Evolutionary conservation across 2,888 invertebrate species (phyloP).

Genomic region (Xestia sexstrigata): DNA sequence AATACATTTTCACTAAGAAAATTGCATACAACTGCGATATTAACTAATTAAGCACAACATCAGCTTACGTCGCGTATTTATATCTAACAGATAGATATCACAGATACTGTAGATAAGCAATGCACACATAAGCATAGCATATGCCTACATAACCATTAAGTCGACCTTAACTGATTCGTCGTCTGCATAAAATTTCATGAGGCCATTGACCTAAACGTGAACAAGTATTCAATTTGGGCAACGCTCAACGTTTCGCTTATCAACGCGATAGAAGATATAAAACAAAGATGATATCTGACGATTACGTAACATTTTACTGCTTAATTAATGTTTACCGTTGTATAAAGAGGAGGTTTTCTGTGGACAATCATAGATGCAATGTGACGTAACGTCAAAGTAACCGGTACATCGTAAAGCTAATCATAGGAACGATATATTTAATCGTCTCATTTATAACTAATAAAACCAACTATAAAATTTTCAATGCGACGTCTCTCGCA

Average conservation of each 20-base stretch:
- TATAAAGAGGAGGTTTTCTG: constrained; percentile 69
- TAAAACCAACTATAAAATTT: constrained; percentile 87
- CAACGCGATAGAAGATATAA: constrained; percentile 72
- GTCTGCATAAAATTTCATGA: constrained; percentile 57
- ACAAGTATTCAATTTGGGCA: constrained; percentile 59
- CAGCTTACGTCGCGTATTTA: constrained; percentile 21
- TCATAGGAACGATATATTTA: constrained; percentile 87
- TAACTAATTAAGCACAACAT: constrained; percentile 20
- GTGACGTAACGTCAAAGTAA: constrained; percentile 73
- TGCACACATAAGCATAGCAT: constrained; percentile 22
- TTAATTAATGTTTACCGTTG: constrained; percentile 78
- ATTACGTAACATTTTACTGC: constrained; percentile 76
- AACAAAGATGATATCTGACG: constrained; percentile 72
- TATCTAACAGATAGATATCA: constrained; percentile 32
- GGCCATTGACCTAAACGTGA: constrained; percentile 50
- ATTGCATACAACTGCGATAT: background rate
- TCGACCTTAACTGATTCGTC: constrained; percentile 38
- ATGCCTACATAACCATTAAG: constrained; percentile 39
- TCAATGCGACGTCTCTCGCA: constrained; percentile 85
- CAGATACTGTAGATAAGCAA: constrained; percentile 37
- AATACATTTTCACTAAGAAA: constrained; percentile 33
- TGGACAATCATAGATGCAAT: constrained; percentile 73
- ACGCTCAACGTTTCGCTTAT: constrained; percentile 69
- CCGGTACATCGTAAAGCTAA: constrained; percentile 84
- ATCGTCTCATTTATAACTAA: constrained; percentile 88